These are phyloP conservation scores for Crotalus horridus DNA, from an alignment of 2,113 vertebrate genomes.

Conservation along the genomic window DNA sequence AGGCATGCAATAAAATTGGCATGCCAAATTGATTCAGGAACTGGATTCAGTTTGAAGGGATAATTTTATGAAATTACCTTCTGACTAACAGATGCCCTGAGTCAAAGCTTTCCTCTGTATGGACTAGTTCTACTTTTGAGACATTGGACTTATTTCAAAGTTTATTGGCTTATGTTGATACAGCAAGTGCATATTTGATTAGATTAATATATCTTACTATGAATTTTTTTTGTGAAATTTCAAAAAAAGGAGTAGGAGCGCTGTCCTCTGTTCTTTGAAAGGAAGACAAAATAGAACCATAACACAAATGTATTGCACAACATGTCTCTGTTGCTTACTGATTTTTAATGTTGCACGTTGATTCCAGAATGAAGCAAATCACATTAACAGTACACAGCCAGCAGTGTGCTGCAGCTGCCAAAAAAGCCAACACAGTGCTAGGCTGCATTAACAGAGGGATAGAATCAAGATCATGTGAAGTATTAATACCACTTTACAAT, in stretches of 20 bases:
- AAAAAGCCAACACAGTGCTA: no score
- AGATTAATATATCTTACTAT: background rate
- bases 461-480: no score
- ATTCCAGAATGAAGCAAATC: background rate
- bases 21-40: background rate
- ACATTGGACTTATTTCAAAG: background rate
- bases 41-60: background rate
- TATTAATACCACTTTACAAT: no score
- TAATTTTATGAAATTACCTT: background rate
- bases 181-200: background rate
- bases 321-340: background rate
- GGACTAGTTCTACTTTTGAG: no score
- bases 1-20: background rate
- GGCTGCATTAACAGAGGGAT: no score
- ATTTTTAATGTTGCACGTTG: background rate
- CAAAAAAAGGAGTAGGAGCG: background rate
- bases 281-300: background rate
- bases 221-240: background rate
- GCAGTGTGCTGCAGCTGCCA: no score
- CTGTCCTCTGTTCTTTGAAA: background rate
- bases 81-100: background rate
- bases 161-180: background rate
- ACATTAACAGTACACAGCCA: no score
- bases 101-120: background rate
- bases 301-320: background rate